Percentiles rank a stretch among this genome's conserved stretches.
Evolutionary conservation across 2,113 vertebrate species (phyloP).

Genomic region (Amblyopsis rosae): DNA sequence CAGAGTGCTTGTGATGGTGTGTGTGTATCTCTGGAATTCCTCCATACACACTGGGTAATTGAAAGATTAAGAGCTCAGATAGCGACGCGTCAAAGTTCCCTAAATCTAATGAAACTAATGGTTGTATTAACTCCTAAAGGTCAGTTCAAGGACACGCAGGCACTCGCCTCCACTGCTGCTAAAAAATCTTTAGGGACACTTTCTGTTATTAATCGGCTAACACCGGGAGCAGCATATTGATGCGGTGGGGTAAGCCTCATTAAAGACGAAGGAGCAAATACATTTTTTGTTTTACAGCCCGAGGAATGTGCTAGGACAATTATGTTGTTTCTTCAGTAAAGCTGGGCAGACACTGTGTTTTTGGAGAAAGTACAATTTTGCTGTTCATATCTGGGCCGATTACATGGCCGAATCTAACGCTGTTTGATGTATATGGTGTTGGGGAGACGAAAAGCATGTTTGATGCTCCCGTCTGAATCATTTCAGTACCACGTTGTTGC

Average conservation of each 20-base stretch:
- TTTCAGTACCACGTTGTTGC: no score
- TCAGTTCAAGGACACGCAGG: slow-evolving; percentile 9
- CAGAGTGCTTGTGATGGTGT: neutral
- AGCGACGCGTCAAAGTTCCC: slow-evolving; percentile 23
- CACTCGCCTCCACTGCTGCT: neutral
- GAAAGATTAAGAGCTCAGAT: slow-evolving; percentile 49
- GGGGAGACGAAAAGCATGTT: no score
- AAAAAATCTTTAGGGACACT: neutral
- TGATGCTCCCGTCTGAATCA: no score
- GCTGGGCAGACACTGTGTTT: no score
- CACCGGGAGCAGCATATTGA: slow-evolving; percentile 9
- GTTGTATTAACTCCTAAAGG: slow-evolving; percentile 35
- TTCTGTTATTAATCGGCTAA: slow-evolving; percentile 24
- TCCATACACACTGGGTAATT: slow-evolving; percentile 38
- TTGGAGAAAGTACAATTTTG: no score
- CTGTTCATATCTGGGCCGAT: no score
- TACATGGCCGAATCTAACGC: no score
- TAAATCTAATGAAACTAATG: slow-evolving; percentile 26
- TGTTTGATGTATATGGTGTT: no score
- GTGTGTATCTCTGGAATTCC: slow-evolving; percentile 33
- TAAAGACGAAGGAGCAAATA: neutral
- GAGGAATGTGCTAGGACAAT: no score
- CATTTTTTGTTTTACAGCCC: neutral
- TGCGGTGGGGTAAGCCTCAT: neutral
- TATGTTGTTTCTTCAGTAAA: no score